Evolutionary conservation across 2,888 invertebrate species (phyloP), one percentile per base, ranked within the genome.

Genomic region (Lysandra coridon): DNA sequence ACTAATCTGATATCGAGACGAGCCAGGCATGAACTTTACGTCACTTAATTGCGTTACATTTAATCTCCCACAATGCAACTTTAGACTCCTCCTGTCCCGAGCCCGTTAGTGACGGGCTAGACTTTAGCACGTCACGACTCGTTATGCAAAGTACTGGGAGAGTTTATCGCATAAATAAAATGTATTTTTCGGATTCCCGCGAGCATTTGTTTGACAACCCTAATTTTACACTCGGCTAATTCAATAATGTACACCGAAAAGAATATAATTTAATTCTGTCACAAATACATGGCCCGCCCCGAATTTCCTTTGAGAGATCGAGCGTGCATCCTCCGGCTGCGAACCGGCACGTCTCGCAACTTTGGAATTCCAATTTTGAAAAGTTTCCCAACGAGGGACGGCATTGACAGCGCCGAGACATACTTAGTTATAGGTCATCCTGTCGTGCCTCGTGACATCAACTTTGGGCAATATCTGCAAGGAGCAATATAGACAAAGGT

Each of bases 301-400:
- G 88, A 92, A 93, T 94, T 91, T 92, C 93, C 94, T 94, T 94
- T 93, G 93, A 93, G 93, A 93, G 89, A 88, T 89, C 89, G 88
- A 91, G 91, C 93, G 92, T 89, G 88, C 89, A 88, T 86, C 87
- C 87, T 81, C 85, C 83, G 86, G 85, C 87, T 86, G 88, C 92
- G 90, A 88, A 87, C 91, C 92, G 91, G 89, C 92, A 92, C 92
- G 93, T 92, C 88, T 87, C 88, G 88, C 90, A 93, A 94, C 92
- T 93, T 92, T 85, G 94, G 93, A 94, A 94, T 94, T 94, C 93
- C 94, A 94, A 94, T 94, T 94, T 94, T 93, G 93, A 93, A 93
- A 94, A 94, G 90, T 94, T 94, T 91, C 89, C 89, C 90, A 90
- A 91, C 91, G 91, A 91, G 92, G 90, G 89, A 91, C 89, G 86